Conservation (phyloP, 2,888 invertebrate species). For the Entomobrya multifasciata region DNA sequence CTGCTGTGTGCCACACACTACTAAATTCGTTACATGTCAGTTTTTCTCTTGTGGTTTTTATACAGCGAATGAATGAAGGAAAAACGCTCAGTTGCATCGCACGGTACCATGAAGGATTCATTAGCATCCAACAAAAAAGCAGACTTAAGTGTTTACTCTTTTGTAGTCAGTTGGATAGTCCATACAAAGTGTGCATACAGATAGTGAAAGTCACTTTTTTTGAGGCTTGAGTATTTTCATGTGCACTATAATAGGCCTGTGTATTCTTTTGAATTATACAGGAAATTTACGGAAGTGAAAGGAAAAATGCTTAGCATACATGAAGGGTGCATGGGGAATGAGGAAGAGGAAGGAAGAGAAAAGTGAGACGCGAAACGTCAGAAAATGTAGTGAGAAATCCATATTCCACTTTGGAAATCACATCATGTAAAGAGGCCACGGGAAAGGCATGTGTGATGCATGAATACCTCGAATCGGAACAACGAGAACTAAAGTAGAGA, state of each 20-base stretch:
- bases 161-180: not conserved
- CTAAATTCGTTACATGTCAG: slow-evolving; percentile 48
- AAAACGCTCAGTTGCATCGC: not conserved
- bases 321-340: no score
- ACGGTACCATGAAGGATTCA: slow-evolving; percentile 52
- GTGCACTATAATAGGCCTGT: not conserved
- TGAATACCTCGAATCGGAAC: slow-evolving; percentile 42
- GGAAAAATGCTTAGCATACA: not conserved
- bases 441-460: slow-evolving; percentile 42
- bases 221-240: no score
- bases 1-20: no score
- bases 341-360: not conserved
- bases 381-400: slow-evolving; percentile 21
- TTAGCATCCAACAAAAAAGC: slow-evolving; percentile 62
- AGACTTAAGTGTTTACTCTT: slow-evolving; percentile 53
- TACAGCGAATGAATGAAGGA: slow-evolving; percentile 24
- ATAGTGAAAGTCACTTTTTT: not conserved
- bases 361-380: slow-evolving; percentile 4
- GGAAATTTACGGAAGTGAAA: slow-evolving; percentile 6
- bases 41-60: slow-evolving; percentile 59
- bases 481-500: slow-evolving; percentile 22
- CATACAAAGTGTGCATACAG: not conserved
- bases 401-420: slow-evolving; percentile 46
- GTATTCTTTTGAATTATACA: not conserved
- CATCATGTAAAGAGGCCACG: slow-evolving; percentile 40